Evolutionary conservation across 2,113 vertebrate genomes (phyloP).

Genomic region (Sebastes schlegelii): DNA sequence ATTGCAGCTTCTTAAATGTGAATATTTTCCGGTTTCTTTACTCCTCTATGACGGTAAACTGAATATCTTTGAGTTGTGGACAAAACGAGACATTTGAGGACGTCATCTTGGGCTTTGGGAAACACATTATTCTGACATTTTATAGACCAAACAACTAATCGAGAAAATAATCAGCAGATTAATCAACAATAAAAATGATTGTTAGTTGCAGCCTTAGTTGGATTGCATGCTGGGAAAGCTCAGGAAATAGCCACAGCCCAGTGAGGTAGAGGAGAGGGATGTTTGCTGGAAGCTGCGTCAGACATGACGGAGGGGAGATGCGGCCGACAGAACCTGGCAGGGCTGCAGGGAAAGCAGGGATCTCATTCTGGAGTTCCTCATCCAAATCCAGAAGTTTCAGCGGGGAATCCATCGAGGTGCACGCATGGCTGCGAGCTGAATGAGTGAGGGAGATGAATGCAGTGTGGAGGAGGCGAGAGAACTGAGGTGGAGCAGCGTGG

Average conservation of each 20-base stretch:
- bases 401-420: conserved; percentile 54
- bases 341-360: conserved; percentile 47
- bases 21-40: no score
- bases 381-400: conserved; percentile 67
- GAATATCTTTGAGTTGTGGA: no score
- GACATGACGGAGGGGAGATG: conserved; percentile 39
- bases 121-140: no score
- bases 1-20: no score
- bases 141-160: background rate
- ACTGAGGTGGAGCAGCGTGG: conserved; percentile 70
- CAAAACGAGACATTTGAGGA: no score
- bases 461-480: conserved; percentile 65
- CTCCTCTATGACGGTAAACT: no score
- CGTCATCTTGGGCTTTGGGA: no score
- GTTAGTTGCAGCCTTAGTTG: background rate
- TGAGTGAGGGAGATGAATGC: conserved; percentile 68
- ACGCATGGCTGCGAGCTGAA: conserved; percentile 67
- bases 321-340: conserved; percentile 21
- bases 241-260: conserved; percentile 22
- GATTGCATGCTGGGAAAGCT: conserved; percentile 15
- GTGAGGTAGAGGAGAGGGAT: background rate
- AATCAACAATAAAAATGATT: background rate
- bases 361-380: conserved; percentile 69
- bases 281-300: conserved; percentile 27
- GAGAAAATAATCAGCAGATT: background rate